Evolutionary conservation across 2,888 invertebrate genomes (phyloP).

Genomic region (Drosophila pseudotalamancana): DNA sequence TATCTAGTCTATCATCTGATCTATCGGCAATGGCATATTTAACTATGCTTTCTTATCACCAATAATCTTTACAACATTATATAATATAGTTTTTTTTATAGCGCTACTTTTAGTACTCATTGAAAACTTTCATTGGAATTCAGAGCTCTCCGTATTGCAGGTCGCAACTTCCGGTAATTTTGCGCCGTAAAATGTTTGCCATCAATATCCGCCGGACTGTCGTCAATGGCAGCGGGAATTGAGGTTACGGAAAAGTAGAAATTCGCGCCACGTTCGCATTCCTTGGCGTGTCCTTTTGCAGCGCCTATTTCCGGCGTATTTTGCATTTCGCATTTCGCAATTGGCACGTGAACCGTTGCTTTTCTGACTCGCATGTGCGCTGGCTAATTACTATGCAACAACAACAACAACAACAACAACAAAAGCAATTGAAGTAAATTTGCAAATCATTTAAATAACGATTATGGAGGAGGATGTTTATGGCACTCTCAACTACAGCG

Average conservation of each 20-base stretch:
- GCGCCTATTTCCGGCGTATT: slow-evolving; percentile 57
- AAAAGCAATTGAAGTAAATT: too few species aligned
- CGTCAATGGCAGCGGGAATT: slow-evolving; percentile 33
- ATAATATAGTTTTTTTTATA: slow-evolving; percentile 8
- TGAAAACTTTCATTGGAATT: slow-evolving; percentile 16
- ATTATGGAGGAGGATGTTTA: slow-evolving; percentile 81
- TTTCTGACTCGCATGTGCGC: slow-evolving; percentile 44
- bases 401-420: background rate
- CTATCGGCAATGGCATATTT: too few species aligned
- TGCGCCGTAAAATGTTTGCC: slow-evolving; percentile 71
- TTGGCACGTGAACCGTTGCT: slow-evolving; percentile 25
- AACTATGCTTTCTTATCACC: too few species aligned
- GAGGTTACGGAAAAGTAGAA: slow-evolving; percentile 7
- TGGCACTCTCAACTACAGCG: slow-evolving; percentile 61
- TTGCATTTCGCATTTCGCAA: slow-evolving; percentile 53
- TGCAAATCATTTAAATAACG: slow-evolving; percentile 4
- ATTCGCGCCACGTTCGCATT: slow-evolving; percentile 1
- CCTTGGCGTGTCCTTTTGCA: slow-evolving; percentile 3
- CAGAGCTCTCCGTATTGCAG: slow-evolving; percentile 51
- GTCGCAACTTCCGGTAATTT: slow-evolving; percentile 65
- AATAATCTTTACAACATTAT: slow-evolving; percentile 8
- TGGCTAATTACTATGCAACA: slow-evolving; percentile 62
- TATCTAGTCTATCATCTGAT: too few species aligned
- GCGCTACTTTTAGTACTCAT: background rate
- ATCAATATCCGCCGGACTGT: slow-evolving; percentile 68